phyloP scores from a whole-genome alignment of 2,888 invertebrate species.

The Pomacea canaliculata region DNA sequence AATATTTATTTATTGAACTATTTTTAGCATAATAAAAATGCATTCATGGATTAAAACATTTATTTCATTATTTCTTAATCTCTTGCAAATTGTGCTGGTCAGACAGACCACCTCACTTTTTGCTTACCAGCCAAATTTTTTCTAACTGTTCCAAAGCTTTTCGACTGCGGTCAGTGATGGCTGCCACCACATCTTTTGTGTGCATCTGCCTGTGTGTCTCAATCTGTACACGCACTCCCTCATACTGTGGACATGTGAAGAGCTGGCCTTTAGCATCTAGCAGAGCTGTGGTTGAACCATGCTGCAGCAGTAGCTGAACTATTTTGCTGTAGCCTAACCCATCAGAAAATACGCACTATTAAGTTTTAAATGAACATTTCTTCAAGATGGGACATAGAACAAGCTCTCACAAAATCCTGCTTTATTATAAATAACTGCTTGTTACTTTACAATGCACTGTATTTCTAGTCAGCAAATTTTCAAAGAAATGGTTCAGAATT shows the following conservation, averaged over 20 bases:
- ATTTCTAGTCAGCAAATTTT: too few species aligned
- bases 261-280: constrained; percentile 51
- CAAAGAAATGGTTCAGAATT: too few species aligned
- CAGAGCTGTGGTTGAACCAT: constrained; percentile 60
- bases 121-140: constrained; percentile 58
- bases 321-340: constrained; percentile 55
- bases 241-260: constrained; percentile 55
- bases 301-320: constrained; percentile 50
- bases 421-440: too few species aligned
- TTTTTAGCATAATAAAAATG: too few species aligned
- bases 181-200: constrained; percentile 49
- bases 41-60: too few species aligned
- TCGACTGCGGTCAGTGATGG: constrained; percentile 46
- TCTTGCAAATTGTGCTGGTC: too few species aligned
- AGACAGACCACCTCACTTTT: too few species aligned
- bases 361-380: neutral
- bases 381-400: too few species aligned
- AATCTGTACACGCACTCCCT: constrained; percentile 60
- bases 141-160: constrained; percentile 41
- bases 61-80: too few species aligned
- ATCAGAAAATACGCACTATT: neutral
- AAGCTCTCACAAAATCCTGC: too few species aligned
- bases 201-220: constrained; percentile 52
- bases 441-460: too few species aligned
- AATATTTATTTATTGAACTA: too few species aligned